A percentile compares a stretch with the other conserved stretches of the same genome.
These are phyloP conservation scores for Dolichotis patagonum DNA, from an alignment of 2,113 vertebrate species.

Conservation along the genomic window DNA sequence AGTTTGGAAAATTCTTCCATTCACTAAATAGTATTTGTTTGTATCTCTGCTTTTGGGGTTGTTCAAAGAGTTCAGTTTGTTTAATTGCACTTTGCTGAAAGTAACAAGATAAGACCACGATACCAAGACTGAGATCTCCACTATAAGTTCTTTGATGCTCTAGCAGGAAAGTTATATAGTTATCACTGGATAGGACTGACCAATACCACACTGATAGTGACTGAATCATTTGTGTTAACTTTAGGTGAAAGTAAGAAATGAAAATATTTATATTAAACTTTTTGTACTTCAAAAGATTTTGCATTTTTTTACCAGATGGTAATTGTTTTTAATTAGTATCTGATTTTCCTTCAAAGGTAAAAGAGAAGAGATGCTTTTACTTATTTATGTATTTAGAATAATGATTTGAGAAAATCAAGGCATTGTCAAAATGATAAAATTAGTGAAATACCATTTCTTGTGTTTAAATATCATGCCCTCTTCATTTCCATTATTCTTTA, in stretches of 20 bases:
- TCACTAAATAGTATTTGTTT: not conserved
- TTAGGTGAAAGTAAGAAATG: not conserved
- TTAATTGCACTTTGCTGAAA: not conserved
- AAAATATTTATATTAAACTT: constrained; percentile 21
- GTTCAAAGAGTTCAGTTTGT: not conserved
- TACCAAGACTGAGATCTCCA: too few species aligned
- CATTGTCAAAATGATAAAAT: not conserved
- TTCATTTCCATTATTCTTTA: not conserved
- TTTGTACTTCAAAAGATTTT: not conserved
- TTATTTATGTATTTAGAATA: not conserved
- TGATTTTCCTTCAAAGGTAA: not conserved
- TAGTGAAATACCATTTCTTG: not conserved
- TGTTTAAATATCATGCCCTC: not conserved
- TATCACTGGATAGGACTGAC: not conserved
- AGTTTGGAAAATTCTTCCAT: not conserved
- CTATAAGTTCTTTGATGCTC: not conserved
- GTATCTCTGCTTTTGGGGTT: not conserved
- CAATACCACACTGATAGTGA: not conserved
- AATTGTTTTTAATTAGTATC: not conserved
- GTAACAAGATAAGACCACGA: not conserved
- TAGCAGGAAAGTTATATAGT: too few species aligned
- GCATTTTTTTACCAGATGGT: not conserved
- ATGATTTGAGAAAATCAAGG: not conserved
- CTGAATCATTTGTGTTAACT: not conserved
- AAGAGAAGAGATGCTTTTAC: not conserved